Evolutionary conservation across 2,797 vertebrate genomes (phyloP).

Genomic region (Spinus pinus): DNA sequence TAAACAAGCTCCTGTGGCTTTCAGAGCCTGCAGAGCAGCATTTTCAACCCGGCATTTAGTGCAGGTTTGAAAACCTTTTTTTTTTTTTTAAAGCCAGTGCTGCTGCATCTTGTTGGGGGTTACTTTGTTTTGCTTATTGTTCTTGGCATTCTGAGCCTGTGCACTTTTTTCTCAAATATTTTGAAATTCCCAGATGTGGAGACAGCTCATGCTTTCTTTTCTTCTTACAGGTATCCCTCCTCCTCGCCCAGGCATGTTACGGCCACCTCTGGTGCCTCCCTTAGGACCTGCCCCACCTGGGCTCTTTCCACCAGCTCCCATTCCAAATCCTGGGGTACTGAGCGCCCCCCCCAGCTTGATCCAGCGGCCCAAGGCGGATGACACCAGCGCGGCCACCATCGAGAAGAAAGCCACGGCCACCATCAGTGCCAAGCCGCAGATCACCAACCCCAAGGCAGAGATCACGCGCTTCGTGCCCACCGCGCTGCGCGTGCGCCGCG

Average conservation of each 20-base stretch:
- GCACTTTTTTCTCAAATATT: not conserved
- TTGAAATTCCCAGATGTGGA: not conserved
- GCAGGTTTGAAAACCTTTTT: not conserved
- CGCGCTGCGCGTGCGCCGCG: slow-evolving; percentile 88
- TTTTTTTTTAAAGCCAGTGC: not conserved
- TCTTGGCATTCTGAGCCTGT: not conserved
- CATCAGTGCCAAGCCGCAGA: slow-evolving; percentile 97
- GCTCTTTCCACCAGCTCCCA: slow-evolving; percentile 86
- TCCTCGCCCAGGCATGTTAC: slow-evolving; percentile 88
- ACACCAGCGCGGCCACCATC: slow-evolving; percentile 86
- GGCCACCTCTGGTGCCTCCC: slow-evolving; percentile 84
- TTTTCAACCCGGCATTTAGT: not conserved
- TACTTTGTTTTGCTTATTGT: not conserved
- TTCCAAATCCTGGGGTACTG: slow-evolving; percentile 90
- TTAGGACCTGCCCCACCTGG: slow-evolving; percentile 83
- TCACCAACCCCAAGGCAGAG: slow-evolving; percentile 96
- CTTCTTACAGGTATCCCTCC: slow-evolving; percentile 86
- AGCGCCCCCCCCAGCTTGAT: slow-evolving; percentile 94
- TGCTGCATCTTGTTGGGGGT: not conserved
- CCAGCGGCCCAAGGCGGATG: slow-evolving; percentile 85
- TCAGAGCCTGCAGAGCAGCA: not conserved
- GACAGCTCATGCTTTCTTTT: not conserved
- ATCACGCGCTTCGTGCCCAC: slow-evolving; percentile 96
- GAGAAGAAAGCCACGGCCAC: slow-evolving; percentile 95
- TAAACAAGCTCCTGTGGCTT: not conserved